Conservation (phyloP, 2,888 invertebrate species). For the Epinotia bilunana region DNA sequence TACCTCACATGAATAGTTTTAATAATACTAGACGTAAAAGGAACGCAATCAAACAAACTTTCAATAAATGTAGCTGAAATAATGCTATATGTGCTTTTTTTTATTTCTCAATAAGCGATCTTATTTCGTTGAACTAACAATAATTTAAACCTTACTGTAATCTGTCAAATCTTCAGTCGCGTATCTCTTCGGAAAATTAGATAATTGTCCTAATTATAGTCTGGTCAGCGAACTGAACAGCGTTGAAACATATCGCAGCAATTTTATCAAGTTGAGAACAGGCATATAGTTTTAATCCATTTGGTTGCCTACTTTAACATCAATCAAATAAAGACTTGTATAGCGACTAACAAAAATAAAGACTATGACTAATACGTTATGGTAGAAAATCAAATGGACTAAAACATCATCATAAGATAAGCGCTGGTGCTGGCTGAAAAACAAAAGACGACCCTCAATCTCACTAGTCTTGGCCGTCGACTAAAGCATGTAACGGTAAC, state of each 20-base stretch:
- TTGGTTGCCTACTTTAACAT: no score
- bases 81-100: neutral
- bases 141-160: neutral
- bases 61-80: neutral
- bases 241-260: no score
- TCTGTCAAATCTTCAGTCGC: neutral
- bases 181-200: neutral
- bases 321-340: no score
- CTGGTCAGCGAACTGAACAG: no score
- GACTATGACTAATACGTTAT: no score
- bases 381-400: neutral
- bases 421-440: no score
- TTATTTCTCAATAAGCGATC: neutral
- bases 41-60: conserved; percentile 15
- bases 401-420: neutral
- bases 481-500: neutral
- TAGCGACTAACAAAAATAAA: no score
- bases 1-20: neutral
- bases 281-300: no score
- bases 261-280: no score
- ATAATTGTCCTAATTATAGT: no score
- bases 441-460: neutral
- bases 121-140: neutral
- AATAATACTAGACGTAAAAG: conserved; percentile 19
- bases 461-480: neutral